phyloP scores from a whole-genome alignment of 2,888 invertebrate genomes.

The Oxytorus armatus region DNA sequence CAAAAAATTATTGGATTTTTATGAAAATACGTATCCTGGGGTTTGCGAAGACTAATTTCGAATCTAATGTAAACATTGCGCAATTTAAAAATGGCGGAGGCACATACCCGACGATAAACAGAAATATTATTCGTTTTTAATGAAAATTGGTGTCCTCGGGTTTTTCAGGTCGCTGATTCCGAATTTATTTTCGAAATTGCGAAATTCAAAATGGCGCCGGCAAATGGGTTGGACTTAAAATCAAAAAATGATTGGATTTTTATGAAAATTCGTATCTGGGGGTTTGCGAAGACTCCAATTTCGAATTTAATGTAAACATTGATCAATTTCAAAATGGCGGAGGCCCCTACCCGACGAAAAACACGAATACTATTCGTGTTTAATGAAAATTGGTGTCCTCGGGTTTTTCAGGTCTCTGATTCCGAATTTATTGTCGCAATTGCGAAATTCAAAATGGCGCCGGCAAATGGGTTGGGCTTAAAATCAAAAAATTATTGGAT shows the following conservation, averaged over 20 bases:
- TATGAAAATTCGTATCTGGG: no score
- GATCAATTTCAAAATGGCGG: conserved; percentile 15
- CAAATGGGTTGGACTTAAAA: no score
- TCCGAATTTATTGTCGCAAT: neutral
- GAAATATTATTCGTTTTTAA: neutral
- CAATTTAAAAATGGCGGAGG: conserved; percentile 14
- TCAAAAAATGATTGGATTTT: no score
- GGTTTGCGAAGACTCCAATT: no score
- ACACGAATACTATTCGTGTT: neutral
- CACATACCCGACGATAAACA: neutral
- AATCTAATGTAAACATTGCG: neutral
- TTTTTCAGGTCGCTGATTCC: neutral
- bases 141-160: conserved; percentile 9
- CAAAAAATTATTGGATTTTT: no score
- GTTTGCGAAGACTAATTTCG: no score
- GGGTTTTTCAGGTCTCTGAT: neutral
- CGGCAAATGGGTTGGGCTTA: neutral
- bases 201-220: no score
- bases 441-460: neutral
- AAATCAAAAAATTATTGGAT: neutral
- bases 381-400: conserved; percentile 7
- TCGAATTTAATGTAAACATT: neutral
- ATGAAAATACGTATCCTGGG: no score
- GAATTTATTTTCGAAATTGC: no score
- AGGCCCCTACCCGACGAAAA: neutral